Conservation (phyloP, 1,140 invertebrate species). For the Belonocnema kinseyi region DNA sequence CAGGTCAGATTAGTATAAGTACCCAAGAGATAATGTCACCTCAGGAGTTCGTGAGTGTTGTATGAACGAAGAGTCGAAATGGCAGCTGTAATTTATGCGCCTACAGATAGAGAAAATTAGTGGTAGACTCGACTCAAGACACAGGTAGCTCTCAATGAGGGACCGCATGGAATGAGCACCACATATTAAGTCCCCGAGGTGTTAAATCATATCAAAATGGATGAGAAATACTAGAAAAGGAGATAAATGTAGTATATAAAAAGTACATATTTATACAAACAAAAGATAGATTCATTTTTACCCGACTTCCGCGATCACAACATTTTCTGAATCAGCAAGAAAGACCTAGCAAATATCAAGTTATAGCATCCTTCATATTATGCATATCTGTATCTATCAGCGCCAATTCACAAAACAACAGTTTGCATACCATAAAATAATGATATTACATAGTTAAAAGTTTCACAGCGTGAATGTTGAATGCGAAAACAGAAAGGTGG, state of each 20-base stretch:
- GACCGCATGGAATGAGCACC: background rate
- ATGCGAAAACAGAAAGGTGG: no score
- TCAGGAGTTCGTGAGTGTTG: slow-evolving; percentile 33
- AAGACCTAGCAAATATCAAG: no score
- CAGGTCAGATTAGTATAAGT: slow-evolving; percentile 43
- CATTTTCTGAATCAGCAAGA: no score
- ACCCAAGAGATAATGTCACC: slow-evolving; percentile 52
- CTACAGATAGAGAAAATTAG: slow-evolving; percentile 45
- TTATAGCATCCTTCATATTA: no score
- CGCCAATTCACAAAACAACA: no score
- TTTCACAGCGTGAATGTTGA: no score
- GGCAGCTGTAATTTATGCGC: slow-evolving; percentile 49
- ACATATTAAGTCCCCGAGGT: background rate
- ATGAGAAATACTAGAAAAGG: slow-evolving; percentile 43
- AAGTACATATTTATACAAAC: background rate
- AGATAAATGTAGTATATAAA: slow-evolving; percentile 55
- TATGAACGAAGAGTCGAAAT: slow-evolving; percentile 43
- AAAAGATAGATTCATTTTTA: background rate
- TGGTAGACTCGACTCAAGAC: background rate
- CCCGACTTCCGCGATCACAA: background rate
- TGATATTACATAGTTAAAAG: no score
- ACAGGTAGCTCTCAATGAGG: slow-evolving; percentile 32
- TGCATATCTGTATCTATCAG: no score
- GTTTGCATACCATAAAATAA: no score
- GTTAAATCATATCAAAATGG: slow-evolving; percentile 27